Evolutionary conservation across 1,140 invertebrate species (phyloP).

Genomic region (Drosophila elegans): DNA sequence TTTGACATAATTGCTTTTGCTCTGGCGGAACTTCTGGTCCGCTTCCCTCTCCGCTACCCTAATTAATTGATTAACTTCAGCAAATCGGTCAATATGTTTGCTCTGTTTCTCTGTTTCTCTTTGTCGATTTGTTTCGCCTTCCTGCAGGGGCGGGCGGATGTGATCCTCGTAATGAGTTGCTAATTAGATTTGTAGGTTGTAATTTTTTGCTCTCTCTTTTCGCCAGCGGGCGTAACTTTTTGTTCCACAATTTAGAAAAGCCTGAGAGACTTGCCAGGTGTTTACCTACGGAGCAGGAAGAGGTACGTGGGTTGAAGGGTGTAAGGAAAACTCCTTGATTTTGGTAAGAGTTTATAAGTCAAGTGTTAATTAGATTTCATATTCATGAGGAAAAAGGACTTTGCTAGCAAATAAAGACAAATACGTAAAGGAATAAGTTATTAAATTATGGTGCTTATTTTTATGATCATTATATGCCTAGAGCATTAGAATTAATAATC

Average conservation of each 20-base stretch:
- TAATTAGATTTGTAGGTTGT: constrained; percentile 80
- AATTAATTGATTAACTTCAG: constrained; percentile 83
- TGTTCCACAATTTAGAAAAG: constrained; percentile 37
- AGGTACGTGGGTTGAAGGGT: background rate
- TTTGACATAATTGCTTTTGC: constrained; percentile 81
- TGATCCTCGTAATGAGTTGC: constrained; percentile 76
- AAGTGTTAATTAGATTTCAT: constrained; percentile 46
- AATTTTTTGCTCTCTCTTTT: constrained; percentile 37
- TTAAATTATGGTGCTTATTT: too few species aligned
- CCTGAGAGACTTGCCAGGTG: constrained; percentile 38
- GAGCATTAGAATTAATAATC: too few species aligned
- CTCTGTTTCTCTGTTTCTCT: constrained; percentile 25
- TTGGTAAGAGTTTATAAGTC: constrained; percentile 45
- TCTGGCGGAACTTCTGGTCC: constrained; percentile 27
- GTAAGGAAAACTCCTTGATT: constrained; percentile 24
- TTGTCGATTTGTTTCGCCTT: constrained; percentile 46
- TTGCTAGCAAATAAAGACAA: background rate
- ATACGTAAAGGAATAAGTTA: too few species aligned
- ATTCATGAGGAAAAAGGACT: constrained; percentile 24
- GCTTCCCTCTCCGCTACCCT: constrained; percentile 40
- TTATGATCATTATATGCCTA: too few species aligned
- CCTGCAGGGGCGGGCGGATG: constrained; percentile 16
- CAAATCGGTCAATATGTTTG: constrained; percentile 82
- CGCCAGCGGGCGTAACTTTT: constrained; percentile 46
- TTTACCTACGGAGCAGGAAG: background rate